Evolutionary conservation across 2,113 vertebrate genomes (phyloP), one percentile per base, ranked within the genome.

Genomic region (Nothocercus julius): DNA sequence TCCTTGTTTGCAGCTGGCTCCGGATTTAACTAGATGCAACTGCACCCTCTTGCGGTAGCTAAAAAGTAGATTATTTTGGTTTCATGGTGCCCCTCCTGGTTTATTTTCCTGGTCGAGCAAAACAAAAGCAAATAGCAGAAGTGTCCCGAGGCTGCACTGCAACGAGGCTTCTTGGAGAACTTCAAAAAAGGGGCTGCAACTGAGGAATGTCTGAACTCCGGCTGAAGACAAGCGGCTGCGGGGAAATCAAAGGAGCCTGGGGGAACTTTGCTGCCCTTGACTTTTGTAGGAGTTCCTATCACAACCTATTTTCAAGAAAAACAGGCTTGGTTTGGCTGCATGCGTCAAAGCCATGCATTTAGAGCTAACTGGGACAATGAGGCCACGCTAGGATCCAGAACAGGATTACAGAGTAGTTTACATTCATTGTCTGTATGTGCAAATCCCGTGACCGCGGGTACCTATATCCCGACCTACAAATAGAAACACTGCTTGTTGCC

Each of bases 41-140:
- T 87, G 91, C 96, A 89, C 95, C 94, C 94, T 92, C 96, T 95
- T 54, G 87, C 92, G 96, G 96, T 93, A 73, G 22, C 19, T 87
- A 27, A 3, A 30, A 47, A 75, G 18, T 49, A 67, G 36, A 56
- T 88, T 70, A 11, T 87, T 94, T 93, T 76, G n/a, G 7, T 89
- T 94, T 93, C 49, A 36, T 54, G 44, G 62, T 83, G 27, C 45
- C 9, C 22, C 22, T 36, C 67, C 82, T 74, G 32, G 45, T 90
- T 64, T 77, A 28, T 59, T 92, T 91, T 92, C 95, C 75, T 68
- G 76, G 67, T 54, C 49, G 45, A 86, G 40, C 74, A n/a, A 82
- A 79, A 92, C 42, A 69, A 89, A 95, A 93, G 84, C 78, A 96
- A 95, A 91, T 8, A 82, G 21, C 62, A 91, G 67, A 89, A 95